Base-by-base conservation (phyloP, 2,888 invertebrate species). In the Plusia festucae region DNA sequence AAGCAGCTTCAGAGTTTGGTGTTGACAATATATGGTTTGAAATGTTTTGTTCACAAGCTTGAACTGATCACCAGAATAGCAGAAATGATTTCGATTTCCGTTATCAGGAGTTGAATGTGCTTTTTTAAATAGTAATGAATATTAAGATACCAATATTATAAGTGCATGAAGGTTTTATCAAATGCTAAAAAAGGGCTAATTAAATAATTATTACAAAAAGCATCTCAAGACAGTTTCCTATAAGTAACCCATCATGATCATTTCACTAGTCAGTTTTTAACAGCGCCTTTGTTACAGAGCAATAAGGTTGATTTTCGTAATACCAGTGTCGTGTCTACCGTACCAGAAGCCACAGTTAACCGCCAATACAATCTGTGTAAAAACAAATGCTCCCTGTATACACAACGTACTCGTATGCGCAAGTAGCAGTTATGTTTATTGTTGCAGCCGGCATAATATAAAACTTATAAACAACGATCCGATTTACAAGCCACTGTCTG, bases 391-490 rank as follows among this genome's bases (percentile, higher is more conserved):
- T 27, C 15, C 40, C 30, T 71, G 69, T 66, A 65, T 57, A 76
- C 61, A 71, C 60, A 66, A 62, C 55, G 56, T 66, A 56, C 62
- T 72, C 61, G 53, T 62, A 61, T 70, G 75, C 79, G 76, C 84
- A 82, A 85, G 86, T 87, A 88, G 84, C 86, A 81, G 73, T 75
- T 70, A 83, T 91, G 88, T 91, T 90, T 91, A 88, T 90, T 90
- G 78, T 88, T 84, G 51, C 88, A 88, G 87, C 83, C 90, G 85
- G 85, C 85, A 83, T 87, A 85, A 89, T 90, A 89, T 90, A 87
- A 91, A 90, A 90, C 85, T 90, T 89, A 89, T 93, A 94, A 94
- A 94, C 93, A 93, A 91, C 89, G 87, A 84, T 82, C 87, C 86
- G 90, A 91, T 92, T 91, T 91, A 92, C 90, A 89, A 80, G 89